These are phyloP conservation scores for Labeo catla DNA, from an alignment of 2,113 vertebrate species.

Conservation along the genomic window DNA sequence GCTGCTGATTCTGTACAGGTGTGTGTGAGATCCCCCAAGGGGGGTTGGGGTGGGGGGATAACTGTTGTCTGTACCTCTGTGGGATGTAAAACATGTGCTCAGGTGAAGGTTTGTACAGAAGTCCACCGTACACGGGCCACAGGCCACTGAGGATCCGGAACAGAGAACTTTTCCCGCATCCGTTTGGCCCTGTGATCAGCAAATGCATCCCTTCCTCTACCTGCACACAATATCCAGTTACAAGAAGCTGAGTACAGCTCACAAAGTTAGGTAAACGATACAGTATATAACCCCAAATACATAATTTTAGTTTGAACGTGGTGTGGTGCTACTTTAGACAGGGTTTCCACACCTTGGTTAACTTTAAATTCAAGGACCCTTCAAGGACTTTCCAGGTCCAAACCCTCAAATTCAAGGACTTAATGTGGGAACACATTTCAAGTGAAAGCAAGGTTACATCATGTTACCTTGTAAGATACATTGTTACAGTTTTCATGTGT, in stretches of 20 bases:
- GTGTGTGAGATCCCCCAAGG: background rate
- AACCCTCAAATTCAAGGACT: too few species aligned
- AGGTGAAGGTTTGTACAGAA: slow-evolving; percentile 91
- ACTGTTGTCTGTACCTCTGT: slow-evolving; percentile 81
- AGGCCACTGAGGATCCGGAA: slow-evolving; percentile 96
- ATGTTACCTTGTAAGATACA: too few species aligned
- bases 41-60: background rate
- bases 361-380: too few species aligned
- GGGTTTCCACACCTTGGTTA: too few species aligned
- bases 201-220: slow-evolving; percentile 96
- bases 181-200: slow-evolving; percentile 96
- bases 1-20: background rate
- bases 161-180: slow-evolving; percentile 97
- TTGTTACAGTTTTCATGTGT: too few species aligned
- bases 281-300: background rate
- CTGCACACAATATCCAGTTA: slow-evolving; percentile 68
- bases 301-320: background rate
- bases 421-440: too few species aligned
- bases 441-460: too few species aligned
- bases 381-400: too few species aligned
- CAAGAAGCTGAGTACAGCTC: slow-evolving; percentile 31
- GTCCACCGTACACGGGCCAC: slow-evolving; percentile 95
- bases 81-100: slow-evolving; percentile 99
- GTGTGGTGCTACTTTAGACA: background rate
- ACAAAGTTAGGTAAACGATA: background rate